phyloP scores from a whole-genome alignment of 1,140 invertebrate genomes.

The Rhynchophorus ferrugineus region DNA sequence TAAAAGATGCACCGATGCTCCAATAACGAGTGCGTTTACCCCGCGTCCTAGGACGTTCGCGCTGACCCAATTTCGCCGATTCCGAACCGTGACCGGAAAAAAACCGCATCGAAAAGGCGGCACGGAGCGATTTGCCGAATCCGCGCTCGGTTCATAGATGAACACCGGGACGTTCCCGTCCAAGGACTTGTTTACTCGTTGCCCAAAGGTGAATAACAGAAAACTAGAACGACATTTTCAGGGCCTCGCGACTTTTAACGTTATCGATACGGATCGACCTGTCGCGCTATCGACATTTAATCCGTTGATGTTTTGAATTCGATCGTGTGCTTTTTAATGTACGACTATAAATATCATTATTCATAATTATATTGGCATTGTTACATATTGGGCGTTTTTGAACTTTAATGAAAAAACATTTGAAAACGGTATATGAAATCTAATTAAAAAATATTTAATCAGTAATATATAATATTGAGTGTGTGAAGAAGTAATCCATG shows the following conservation, averaged over 20 bases:
- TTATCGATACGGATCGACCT: too few relatives aligned
- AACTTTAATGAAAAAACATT: too few relatives aligned
- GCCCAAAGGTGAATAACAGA: constrained; percentile 16
- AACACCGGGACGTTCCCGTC: not conserved
- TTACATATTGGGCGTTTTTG: too few relatives aligned
- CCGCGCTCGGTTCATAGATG: constrained; percentile 9
- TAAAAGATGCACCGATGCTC: not conserved
- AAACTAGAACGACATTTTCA: constrained; percentile 10
- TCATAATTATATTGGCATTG: too few relatives aligned
- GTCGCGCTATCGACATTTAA: too few relatives aligned
- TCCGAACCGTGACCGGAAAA: not conserved
- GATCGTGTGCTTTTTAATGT: too few relatives aligned
- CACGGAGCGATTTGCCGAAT: not conserved
- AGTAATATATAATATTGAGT: too few relatives aligned
- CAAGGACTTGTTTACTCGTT: constrained; percentile 13
- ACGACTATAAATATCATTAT: too few relatives aligned
- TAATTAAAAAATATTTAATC: too few relatives aligned
- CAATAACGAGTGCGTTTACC: constrained; percentile 17
- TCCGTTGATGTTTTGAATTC: too few relatives aligned
- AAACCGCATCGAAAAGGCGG: not conserved
- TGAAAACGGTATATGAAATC: too few relatives aligned
- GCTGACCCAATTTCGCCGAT: constrained; percentile 10
- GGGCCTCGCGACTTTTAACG: constrained; percentile 3
- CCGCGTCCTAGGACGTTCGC: constrained; percentile 12
- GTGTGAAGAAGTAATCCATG: too few relatives aligned